Base-by-base conservation (phyloP, 2,888 invertebrate species). In the Rhyacophila evoluta region DNA sequence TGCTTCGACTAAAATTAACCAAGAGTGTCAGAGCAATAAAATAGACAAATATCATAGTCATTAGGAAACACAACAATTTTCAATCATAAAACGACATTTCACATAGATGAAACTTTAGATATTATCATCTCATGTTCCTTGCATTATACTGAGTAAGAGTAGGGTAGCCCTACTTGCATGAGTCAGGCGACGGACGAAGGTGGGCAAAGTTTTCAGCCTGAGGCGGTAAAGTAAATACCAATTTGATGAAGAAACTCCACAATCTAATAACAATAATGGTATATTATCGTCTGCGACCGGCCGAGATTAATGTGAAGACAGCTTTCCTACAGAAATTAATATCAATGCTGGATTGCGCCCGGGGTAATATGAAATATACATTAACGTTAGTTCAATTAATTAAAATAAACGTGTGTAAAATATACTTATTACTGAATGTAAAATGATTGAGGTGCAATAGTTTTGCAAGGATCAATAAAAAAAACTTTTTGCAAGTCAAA, bases 191-290 rank as follows among this genome's bases (percentile, higher is more conserved):
- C 39, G 12, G 38, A 3, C 41, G 19, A 19, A 41, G 41, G 55
- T 55, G 55, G 19, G 55, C 0, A 4, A 55, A 55, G 19, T 55
- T 25, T 25, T 25, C 55, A 55, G 55, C 55, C 55, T 5, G 55
- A 25, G 55, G 55, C 55, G 2, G 6, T 10, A n/a, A 25, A 19
- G 55, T 55, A 55, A 55, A 55, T 19, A 25, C 25, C 19, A 55
- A 8, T 55, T 55, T 55, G 19, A 55, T 19, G 25, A 55, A 55
- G 25, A 55, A 55, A 55, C 55, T 55, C 8, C 55, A 25, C 19
- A 55, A 55, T 55, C 55, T 55, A 55, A 55, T 55, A 55, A 55
- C 55, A 55, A 55, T 55, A 55, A 55, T 55, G 19, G 55, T 19
- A 55, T 10, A 6, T n/a, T 55, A 19, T 33, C 29, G 2, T 4